Conservation (phyloP, 2,888 invertebrate genomes). For the Pristionchus entomophagus region DNA sequence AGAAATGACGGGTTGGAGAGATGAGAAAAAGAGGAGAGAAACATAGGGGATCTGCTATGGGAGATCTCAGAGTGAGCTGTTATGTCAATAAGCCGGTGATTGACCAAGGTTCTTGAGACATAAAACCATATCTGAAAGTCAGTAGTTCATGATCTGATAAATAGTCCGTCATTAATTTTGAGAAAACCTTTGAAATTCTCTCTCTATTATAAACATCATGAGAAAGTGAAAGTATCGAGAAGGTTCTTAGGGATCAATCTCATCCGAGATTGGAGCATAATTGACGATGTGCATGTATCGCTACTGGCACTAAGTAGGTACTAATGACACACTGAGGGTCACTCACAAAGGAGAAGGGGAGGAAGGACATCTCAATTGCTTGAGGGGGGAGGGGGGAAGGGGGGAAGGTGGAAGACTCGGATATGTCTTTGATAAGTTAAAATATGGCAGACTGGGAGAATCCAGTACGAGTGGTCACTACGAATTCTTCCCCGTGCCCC, state of each 20-base stretch:
- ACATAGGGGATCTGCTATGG: neutral
- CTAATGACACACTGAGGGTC: neutral
- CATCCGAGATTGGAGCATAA: neutral
- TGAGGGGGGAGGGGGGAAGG: too few species aligned
- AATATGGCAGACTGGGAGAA: neutral
- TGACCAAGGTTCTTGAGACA: conserved; percentile 6
- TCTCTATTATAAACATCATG: neutral
- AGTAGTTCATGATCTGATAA: neutral
- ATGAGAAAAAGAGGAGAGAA: conserved; percentile 55
- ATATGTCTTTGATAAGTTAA: too few species aligned
- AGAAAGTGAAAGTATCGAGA: neutral
- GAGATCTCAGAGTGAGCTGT: neutral
- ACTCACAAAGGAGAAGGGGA: neutral
- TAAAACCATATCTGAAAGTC: neutral
- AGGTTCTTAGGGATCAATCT: neutral
- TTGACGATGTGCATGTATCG: neutral
- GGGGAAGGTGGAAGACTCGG: too few species aligned
- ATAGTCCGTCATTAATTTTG: too few species aligned
- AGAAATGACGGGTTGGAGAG: conserved; percentile 30
- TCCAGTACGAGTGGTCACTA: neutral
- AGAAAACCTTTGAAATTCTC: neutral
- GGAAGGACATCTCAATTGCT: too few species aligned
- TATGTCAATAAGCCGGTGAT: neutral
- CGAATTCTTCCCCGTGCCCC: neutral
- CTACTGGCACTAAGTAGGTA: neutral